Conservation (phyloP, 2,797 vertebrate genomes). For the Catamblyrhynchus diadema region DNA sequence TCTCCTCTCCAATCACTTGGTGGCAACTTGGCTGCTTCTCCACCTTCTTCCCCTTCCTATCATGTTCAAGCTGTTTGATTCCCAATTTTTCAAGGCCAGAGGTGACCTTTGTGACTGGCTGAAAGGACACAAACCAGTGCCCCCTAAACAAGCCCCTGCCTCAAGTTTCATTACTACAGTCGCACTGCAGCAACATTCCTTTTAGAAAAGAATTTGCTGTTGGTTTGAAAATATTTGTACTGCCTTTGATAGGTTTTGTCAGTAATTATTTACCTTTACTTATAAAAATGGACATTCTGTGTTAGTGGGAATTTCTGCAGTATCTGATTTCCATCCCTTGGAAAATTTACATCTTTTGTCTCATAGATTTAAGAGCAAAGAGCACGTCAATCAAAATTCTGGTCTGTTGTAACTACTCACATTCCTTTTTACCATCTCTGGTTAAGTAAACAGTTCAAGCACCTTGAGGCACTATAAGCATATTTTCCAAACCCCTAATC, state of each 20-base stretch:
- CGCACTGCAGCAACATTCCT: neutral
- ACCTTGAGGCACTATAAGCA: neutral
- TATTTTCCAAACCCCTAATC: neutral
- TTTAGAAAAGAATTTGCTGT: neutral
- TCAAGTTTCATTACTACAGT: neutral
- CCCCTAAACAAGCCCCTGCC: neutral
- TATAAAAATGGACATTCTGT: neutral
- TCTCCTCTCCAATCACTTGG: neutral
- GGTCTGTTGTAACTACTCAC: neutral
- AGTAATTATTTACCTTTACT: neutral
- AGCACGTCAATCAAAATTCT: neutral
- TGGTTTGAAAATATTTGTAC: neutral
- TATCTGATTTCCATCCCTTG: neutral
- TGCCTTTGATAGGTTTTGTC: neutral
- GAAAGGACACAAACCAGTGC: neutral
- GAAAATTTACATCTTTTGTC: neutral
- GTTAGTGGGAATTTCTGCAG: neutral
- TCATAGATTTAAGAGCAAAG: neutral
- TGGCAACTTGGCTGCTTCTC: neutral
- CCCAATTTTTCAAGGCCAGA: neutral
- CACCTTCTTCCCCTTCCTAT: neutral
- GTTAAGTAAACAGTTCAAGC: conserved; percentile 24
- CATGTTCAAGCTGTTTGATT: neutral
- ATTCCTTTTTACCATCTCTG: neutral
- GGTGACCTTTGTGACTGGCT: neutral